phyloP scores from a whole-genome alignment of 2,113 vertebrate genomes.

The Microcebus lehilahytsara region DNA sequence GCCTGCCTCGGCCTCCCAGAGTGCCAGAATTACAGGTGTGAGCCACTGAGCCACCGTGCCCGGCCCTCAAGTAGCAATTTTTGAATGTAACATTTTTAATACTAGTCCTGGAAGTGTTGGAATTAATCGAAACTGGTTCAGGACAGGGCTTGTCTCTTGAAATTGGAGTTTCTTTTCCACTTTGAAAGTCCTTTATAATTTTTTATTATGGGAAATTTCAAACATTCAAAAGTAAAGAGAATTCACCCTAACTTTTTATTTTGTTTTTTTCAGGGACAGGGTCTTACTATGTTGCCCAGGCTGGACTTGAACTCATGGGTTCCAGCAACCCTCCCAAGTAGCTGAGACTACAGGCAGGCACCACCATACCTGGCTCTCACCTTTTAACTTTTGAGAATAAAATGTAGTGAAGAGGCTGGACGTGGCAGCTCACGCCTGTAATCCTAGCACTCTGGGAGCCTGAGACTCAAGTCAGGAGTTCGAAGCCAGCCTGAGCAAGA shows the following conservation, averaged over 20 bases:
- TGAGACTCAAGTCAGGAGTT: no score
- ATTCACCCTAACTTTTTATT: neutral
- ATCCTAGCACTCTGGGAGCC: no score
- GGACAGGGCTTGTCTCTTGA: neutral
- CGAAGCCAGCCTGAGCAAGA: no score
- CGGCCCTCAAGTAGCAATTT: neutral
- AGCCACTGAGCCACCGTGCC: no score
- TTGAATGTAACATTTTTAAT: neutral
- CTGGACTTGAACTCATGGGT: no score
- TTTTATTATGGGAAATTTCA: neutral
- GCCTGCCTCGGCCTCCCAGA: no score
- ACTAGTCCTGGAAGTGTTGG: neutral
- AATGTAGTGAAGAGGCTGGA: no score
- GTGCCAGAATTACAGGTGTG: no score
- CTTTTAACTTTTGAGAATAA: neutral
- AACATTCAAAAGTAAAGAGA: neutral
- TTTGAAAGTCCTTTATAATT: neutral
- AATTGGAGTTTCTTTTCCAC: neutral
- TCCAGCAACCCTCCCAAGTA: neutral
- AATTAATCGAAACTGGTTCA: neutral
- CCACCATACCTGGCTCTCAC: neutral
- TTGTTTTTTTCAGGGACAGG: neutral
- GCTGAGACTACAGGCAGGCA: neutral
- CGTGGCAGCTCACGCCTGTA: no score
- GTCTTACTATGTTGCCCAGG: neutral